Percentiles rank a stretch among this genome's conserved stretches.
phyloP scores from a whole-genome alignment of 2,888 invertebrate genomes.

The Idaea biselata region DNA sequence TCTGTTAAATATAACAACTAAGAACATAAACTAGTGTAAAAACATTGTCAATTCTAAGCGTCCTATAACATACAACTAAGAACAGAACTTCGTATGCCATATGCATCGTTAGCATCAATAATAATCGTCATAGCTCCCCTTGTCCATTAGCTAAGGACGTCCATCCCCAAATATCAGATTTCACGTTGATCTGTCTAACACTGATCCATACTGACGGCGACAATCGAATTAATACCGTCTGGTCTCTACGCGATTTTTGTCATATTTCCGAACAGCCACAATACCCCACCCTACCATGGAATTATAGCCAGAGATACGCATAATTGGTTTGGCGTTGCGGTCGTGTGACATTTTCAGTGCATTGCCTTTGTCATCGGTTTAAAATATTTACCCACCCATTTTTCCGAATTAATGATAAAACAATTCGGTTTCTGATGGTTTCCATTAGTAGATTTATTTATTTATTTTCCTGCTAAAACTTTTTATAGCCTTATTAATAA shows the following conservation, averaged over 20 bases:
- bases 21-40: no score
- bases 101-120: constrained; percentile 50
- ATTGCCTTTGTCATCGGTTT: constrained; percentile 75
- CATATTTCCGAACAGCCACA: constrained; percentile 56
- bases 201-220: constrained; percentile 71
- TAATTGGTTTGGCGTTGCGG: constrained; percentile 78
- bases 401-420: constrained; percentile 53
- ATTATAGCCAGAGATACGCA: constrained; percentile 72
- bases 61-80: not conserved
- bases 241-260: constrained; percentile 69
- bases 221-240: constrained; percentile 77
- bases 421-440: constrained; percentile 13
- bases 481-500: not conserved
- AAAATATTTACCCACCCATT: constrained; percentile 59
- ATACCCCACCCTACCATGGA: constrained; percentile 47
- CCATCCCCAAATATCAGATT: constrained; percentile 76
- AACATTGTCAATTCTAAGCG: no score
- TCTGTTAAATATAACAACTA: no score
- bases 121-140: constrained; percentile 60
- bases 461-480: not conserved
- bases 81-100: constrained; percentile 21
- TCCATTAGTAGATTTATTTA: not conserved
- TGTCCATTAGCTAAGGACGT: constrained; percentile 72
- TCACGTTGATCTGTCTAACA: constrained; percentile 75
- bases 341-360: constrained; percentile 73